Base-by-base conservation (phyloP, 2,797 vertebrate species). In the Enteromius paludinosus region DNA sequence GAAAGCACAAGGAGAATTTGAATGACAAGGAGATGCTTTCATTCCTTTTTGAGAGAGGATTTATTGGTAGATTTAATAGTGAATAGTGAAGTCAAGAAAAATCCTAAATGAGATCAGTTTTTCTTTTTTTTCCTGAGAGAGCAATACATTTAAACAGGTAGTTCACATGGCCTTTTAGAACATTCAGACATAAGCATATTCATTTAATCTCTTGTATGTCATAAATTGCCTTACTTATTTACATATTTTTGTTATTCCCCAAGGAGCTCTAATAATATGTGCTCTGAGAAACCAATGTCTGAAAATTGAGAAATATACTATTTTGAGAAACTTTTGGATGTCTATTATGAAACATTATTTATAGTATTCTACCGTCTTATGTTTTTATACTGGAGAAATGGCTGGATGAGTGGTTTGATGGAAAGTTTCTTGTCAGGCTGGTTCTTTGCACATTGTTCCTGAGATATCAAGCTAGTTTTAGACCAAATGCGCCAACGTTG, bases 331-430 rank as follows among this genome's bases (percentile, higher is more conserved):
- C 56, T 52, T 82, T n/a, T 76, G 80, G 49, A 82, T 79, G 41
- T 68, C 25, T 71, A 18, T 72, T 72, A 38, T 73, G 70, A 70
- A 82, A 72, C 69, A 83, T 90, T 5, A 86, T 89, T 91, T 47
- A 87, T 89, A 25, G 2, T 62, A 3, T 81, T 88, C 28, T 18
- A 83, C 81, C 81, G 66, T 54, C 54, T 72, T 71, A 49, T 87
- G 12, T 74, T 83, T 68, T 78, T 79, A 20, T 81, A 28, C 35
- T 54, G 52, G 64, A 64, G 76, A 83, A 12, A 66, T 43, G 23
- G 5, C 47, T 38, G 30, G 59, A 62, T 38, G n/a, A 33, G 41
- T 76, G 30, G 59, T 30, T 54, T 72, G 72, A 20, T 66, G 17
- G 18, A 54, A 33, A 20, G 65, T 41, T 84, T 15, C 72, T 35